Evolutionary conservation across 2,113 vertebrate species (phyloP), one percentile per base, ranked within the genome.

Genomic region (Anguilla japonica): DNA sequence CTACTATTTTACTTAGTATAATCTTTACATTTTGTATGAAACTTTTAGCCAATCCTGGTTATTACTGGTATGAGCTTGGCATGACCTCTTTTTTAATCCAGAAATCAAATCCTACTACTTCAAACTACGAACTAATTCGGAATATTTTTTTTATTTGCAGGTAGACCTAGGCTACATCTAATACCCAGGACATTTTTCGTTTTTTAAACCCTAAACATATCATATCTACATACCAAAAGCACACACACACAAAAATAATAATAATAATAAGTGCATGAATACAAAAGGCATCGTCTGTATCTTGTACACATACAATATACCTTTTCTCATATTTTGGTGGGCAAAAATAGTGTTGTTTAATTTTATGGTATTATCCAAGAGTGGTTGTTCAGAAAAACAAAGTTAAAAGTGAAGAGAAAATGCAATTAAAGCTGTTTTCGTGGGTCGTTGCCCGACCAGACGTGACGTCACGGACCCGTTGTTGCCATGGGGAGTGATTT

Each of bases 401-500:
- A 83, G 22, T 50, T 41, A 83, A 89, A 92, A 89, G 87, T 41
- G 90, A 46, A 89, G 90, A 46, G 88, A 90, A 91, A 86, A 88
- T 56, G 85, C 87, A 93, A 91, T 94, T 91, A 92, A 93, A 93
- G 91, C 94, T 92, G 93, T 86, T 86, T 95, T 93, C 91, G 92
- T 94, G 91, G 89, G 88, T 87, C 91, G 93, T 92, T 96, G 94
- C 95, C 95, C 96, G 95, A 94, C 94, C 95, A 94, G 94, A 91
- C 86, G 92, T 97, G 97, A 98, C 97, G 97, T 97, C 97, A 98
- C 92, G 83, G 93, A 94, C 90, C 94, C 92, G 91, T 95, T 93
- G 95, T 96, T 97, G 95, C 96, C 94, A 96, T 92, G 92, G 94
- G 93, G 89, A 95, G 94, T 97, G 97, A 98, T 98, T 98, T 98